Evolutionary conservation across 2,888 invertebrate species (phyloP), one percentile per base, ranked within the genome.

Genomic region (Pachymerium ferrugineum): DNA sequence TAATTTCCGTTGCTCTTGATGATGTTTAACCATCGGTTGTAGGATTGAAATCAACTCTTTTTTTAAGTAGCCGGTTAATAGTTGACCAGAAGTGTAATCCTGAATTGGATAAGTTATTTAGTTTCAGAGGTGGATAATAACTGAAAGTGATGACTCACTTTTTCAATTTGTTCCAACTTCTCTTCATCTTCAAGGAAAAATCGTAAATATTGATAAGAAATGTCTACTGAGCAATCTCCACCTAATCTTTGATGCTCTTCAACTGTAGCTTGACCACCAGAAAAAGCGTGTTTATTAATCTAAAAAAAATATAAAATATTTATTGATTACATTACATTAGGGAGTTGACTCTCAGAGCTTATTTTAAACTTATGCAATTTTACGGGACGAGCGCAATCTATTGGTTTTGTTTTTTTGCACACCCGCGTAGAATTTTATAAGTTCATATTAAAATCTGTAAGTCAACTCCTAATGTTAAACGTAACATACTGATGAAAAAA

Each of bases 141-240:
- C 8, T 10, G 35, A 3, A 62, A 62, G 19, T n/a, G 19, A 3
- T 35, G 30, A 73, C 69, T 16, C 70, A 88, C 89, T 83, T 86
- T 83, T 80, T 85, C 82, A 70, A 94, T 89, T 82, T 90, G 83
- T 78, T 91, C 92, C 76, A 99, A 84, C 80, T 87, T 87, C 0
- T 88, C 89, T 80, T 99, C 98, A 83, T 97, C 95, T 75, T 97
- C 97, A 74, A 97, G 81, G 86, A 99, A 99, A 84, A 97, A 99
- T 29, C 87, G 88, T 29, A 99, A 85, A 84, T 98, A 94, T 82
- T 98, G 96, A 85, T 88, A 99, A 0, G 97, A 90, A 74, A 96
- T 94, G 84, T 99, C 99, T 6, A 99, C 89, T 73, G 93, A 92
- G 78, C 97, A 94, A 84, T 98, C 90, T n/a, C 99, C 99, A 22